phyloP scores from a whole-genome alignment of 2,888 invertebrate genomes.

The Tenthredo scrophulariae region DNA sequence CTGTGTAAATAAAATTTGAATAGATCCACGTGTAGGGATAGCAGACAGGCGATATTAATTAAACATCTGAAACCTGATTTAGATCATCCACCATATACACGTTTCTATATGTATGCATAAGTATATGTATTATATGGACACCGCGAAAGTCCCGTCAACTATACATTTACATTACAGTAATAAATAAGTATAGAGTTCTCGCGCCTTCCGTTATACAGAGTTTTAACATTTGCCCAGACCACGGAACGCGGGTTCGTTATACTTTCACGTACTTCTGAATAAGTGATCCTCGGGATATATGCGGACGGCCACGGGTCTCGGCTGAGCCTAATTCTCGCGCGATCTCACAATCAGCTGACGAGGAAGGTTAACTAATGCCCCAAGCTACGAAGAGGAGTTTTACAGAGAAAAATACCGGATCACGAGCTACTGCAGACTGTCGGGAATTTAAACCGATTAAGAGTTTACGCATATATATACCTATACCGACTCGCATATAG shows the following conservation, averaged over 20 bases:
- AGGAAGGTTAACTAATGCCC: constrained; percentile 29
- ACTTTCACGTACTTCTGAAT: constrained; percentile 47
- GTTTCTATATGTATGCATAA: background rate
- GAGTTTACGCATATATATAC: background rate
- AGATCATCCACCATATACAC: background rate
- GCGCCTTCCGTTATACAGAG: constrained; percentile 23
- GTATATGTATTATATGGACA: background rate
- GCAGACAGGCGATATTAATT: constrained; percentile 5
- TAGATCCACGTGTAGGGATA: constrained; percentile 6
- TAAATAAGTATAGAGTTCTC: constrained; percentile 20
- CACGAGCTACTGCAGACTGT: constrained; percentile 17
- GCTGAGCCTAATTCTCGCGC: constrained; percentile 22
- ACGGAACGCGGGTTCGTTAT: constrained; percentile 28
- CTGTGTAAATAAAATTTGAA: constrained; percentile 40
- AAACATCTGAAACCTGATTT: constrained; percentile 14
- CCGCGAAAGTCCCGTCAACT: constrained; percentile 11
- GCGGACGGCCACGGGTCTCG: background rate
- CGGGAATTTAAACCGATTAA: constrained; percentile 32
- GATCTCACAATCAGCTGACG: constrained; percentile 28
- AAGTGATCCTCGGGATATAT: constrained; percentile 8
- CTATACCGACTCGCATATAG: background rate
- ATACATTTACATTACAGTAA: constrained; percentile 3
- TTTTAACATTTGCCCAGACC: background rate
- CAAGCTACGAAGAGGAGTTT: background rate
- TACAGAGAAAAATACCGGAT: background rate